phyloP scores from a whole-genome alignment of 37 sponge, comb jelly and placozoan species.

The Axinella damicornis region DNA sequence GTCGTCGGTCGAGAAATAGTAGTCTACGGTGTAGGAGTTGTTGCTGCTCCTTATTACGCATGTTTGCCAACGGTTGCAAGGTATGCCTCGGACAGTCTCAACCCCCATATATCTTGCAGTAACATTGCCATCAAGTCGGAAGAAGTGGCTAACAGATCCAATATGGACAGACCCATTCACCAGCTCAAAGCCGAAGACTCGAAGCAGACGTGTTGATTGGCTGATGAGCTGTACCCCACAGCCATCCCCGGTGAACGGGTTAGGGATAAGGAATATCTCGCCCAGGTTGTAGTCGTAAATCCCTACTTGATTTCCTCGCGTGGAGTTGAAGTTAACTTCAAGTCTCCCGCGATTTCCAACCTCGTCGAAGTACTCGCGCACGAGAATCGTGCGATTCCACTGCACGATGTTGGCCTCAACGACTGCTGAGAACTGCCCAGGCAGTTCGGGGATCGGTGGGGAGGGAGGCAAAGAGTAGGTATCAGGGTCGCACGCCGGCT shows the following conservation, averaged over 20 bases:
- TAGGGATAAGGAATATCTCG: conserved; percentile 46
- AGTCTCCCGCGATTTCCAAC: conserved; percentile 51
- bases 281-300: conserved; percentile 32
- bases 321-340: neutral
- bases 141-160: conserved; percentile 8
- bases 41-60: conserved; percentile 8
- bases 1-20: conserved; percentile 32
- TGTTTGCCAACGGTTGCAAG: conserved; percentile 50
- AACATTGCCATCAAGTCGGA: neutral
- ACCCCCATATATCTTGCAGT: conserved; percentile 30
- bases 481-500: neutral
- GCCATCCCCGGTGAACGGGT: neutral
- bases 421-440: conserved; percentile 44
- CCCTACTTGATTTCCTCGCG: neutral
- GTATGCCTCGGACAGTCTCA: conserved; percentile 44
- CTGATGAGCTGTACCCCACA: conserved; percentile 43
- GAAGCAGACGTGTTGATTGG: too few species aligned
- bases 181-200: conserved; percentile 16
- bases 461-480: neutral
- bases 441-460: conserved; percentile 42
- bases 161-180: conserved; percentile 49
- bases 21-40: conserved; percentile 43
- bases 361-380: conserved; percentile 51
- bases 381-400: neutral
- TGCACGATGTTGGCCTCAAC: conserved; percentile 33